These are phyloP conservation scores for Dermatophagoides farinae DNA, from an alignment of 1,140 invertebrate genomes.

Conservation along the genomic window DNA sequence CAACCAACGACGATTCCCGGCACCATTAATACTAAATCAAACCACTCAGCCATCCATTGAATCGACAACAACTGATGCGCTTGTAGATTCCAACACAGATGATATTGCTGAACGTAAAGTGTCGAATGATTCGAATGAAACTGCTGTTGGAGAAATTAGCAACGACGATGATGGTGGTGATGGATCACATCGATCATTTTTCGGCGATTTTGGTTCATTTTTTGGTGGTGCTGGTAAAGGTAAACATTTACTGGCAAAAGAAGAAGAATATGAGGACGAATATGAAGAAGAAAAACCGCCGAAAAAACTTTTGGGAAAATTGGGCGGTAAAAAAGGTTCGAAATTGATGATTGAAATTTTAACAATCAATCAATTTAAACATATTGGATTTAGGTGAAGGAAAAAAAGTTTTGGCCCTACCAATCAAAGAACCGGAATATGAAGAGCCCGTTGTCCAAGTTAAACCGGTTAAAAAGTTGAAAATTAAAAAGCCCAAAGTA, in stretches of 20 bases:
- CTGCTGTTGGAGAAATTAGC: not conserved
- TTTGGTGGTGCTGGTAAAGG: not conserved
- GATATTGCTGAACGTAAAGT: too few species aligned
- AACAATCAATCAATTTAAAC: too few species aligned
- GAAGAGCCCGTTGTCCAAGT: not conserved
- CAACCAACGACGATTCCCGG: too few species aligned
- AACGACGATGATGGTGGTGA: not conserved
- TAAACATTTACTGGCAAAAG: not conserved
- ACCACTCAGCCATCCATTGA: too few species aligned
- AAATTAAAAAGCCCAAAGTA: not conserved
- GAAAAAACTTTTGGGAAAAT: not conserved
- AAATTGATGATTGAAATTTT: too few species aligned
- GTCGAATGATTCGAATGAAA: too few species aligned
- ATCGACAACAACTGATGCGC: too few species aligned
- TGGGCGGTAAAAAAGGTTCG: not conserved
- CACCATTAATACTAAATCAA: too few species aligned
- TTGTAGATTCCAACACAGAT: too few species aligned
- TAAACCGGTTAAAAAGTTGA: not conserved
- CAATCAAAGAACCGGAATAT: not conserved
- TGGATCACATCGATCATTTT: slow-evolving; percentile 2
- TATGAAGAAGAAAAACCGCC: not conserved
- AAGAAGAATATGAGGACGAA: not conserved
- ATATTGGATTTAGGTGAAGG: not conserved
- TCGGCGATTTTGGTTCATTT: not conserved
- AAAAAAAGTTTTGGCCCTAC: not conserved